These are phyloP conservation scores for Leptogaster cylindrica DNA, from an alignment of 2,888 invertebrate species.

Conservation along the genomic window DNA sequence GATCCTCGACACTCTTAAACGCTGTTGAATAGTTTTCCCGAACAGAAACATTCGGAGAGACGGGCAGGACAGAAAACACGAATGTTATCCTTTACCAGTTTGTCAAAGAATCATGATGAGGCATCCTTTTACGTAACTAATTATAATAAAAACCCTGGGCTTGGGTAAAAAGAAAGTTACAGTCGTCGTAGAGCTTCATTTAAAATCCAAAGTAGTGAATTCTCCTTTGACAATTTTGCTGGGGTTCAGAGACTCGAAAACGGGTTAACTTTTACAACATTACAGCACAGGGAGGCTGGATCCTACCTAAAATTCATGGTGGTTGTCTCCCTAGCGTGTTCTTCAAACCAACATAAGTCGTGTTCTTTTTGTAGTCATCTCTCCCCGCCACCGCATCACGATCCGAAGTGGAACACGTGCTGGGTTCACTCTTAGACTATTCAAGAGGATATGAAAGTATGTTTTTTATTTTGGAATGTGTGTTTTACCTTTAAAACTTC, in stretches of 20 bases:
- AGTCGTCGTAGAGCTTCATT: neutral
- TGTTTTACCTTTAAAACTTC: too few species aligned
- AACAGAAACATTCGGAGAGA: too few species aligned
- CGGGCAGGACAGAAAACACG: too few species aligned
- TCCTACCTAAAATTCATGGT: conserved; percentile 19
- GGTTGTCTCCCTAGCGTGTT: conserved; percentile 1
- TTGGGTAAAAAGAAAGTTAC: neutral
- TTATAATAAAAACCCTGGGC: conserved; percentile 15
- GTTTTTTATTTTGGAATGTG: too few species aligned
- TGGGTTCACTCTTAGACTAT: neutral
- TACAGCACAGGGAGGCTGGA: neutral
- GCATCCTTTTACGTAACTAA: conserved; percentile 7
- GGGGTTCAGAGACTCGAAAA: conserved; percentile 16
- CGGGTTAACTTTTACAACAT: conserved; percentile 4
- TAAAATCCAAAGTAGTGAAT: conserved; percentile 22
- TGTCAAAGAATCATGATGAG: too few species aligned
- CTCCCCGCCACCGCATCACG: neutral
- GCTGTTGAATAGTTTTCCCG: too few species aligned
- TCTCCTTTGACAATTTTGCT: conserved; percentile 26
- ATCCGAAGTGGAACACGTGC: neutral
- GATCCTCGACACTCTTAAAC: too few species aligned
- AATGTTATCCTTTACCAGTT: too few species aligned
- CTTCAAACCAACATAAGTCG: neutral
- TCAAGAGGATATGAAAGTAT: conserved; percentile 7
- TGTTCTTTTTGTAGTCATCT: neutral